These are phyloP conservation scores for Xestoiulus laeticollis DNA, from an alignment of 2,888 invertebrate species.

Conservation along the genomic window DNA sequence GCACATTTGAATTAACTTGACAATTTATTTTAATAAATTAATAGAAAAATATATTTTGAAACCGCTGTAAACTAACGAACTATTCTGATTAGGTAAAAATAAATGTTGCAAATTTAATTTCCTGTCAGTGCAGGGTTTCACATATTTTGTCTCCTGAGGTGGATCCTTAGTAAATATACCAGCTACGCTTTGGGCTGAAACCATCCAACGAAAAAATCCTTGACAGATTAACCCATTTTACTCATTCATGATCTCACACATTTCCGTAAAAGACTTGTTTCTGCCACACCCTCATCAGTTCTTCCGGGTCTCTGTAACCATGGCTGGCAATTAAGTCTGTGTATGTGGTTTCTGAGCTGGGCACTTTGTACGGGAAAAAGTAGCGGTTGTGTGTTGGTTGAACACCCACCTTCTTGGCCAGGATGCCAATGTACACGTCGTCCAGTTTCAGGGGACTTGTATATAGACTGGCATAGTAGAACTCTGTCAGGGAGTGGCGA, in stretches of 20 bases:
- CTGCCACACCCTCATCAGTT: slow-evolving; percentile 78
- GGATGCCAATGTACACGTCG: slow-evolving; percentile 85
- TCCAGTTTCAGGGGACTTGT: slow-evolving; percentile 88
- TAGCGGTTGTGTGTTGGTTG: slow-evolving; percentile 78
- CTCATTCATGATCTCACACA: slow-evolving; percentile 66
- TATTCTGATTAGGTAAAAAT: no score
- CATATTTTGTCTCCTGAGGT: no score
- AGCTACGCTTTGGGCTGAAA: no score
- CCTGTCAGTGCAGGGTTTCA: no score
- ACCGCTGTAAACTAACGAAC: no score
- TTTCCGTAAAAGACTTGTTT: slow-evolving; percentile 76
- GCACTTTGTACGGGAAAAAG: slow-evolving; percentile 75
- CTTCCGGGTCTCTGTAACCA: slow-evolving; percentile 77
- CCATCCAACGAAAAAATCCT: no score
- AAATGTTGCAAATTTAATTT: no score
- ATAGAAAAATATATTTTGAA: no score
- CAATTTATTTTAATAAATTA: no score
- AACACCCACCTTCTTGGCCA: slow-evolving; percentile 82
- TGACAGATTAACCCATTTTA: no score
- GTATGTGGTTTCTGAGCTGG: slow-evolving; percentile 67
- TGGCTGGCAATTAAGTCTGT: slow-evolving; percentile 76
- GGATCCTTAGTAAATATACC: no score
- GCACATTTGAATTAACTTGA: no score
- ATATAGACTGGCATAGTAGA: slow-evolving; percentile 82
- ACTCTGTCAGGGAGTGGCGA: slow-evolving; percentile 74